Evolutionary conservation across 2,113 vertebrate genomes (phyloP), one percentile per base, ranked within the genome.

Genomic region (Maylandia zebra): DNA sequence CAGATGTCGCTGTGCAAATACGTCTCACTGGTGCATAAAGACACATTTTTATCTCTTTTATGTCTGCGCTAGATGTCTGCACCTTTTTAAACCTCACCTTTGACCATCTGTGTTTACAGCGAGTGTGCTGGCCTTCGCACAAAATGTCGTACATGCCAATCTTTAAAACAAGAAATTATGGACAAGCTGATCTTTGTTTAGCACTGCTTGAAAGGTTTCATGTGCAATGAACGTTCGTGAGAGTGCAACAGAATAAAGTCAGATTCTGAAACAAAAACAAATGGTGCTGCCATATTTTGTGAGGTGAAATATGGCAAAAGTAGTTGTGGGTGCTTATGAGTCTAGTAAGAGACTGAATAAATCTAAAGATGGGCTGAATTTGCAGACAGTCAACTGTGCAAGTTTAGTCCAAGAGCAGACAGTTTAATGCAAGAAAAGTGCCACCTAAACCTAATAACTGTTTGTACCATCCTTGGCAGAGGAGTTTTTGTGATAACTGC

Each of bases 251-350:
- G 14, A 48, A 17, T 27, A 45, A 74, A 74, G 43, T 30, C 41
- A 74, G 66, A 74, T 66, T 66, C 66, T 74, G 66, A 74, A 24
- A 43, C 41, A 74, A 74, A 45, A 74, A 74, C 13, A 74, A 45
- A 74, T 74, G 38, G 34, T 12, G 34, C 13, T 74, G 38, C 8
- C 22, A 7, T 74, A 27, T 22, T 66, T 22, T 66, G 19, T 66
- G 34, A 66, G 61, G 61, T 66, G 61, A 66, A 13, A 22, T 22
- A 22, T 66, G 61, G 2, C 6, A 38, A 66, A 66, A n/a, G 41
- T 30, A 76, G 2, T 11, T 76, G 69, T 48, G 41, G 41, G 41
- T 76, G 43, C 41, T 76, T 30, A 11, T 48, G 43, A 48, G 71
- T 8, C 14, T 27, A 48, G 1, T 32, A 76, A 76, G 43, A 48